A percentile compares a stretch with the other conserved stretches of the same genome.
Conservation (phyloP, 2,888 invertebrate species). For the Pinctada fucata region DNA sequence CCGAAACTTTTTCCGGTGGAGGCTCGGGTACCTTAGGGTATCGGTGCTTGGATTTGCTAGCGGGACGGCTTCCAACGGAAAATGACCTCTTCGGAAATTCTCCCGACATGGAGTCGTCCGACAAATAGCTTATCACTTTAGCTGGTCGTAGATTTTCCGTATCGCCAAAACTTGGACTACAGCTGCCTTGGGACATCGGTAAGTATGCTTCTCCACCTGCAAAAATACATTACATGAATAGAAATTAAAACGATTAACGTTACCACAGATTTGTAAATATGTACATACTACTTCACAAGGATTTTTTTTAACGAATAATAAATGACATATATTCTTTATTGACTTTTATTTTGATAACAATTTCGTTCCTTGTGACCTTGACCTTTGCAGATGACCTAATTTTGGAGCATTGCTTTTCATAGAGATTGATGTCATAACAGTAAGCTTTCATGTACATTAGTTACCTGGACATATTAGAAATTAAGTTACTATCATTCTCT, state of each 20-base stretch:
- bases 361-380: too few species aligned
- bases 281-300: too few species aligned
- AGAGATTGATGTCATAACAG: too few species aligned
- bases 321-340: too few species aligned
- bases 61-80: conserved; percentile 89
- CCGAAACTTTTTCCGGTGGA: conserved; percentile 52
- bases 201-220: conserved; percentile 79
- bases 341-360: too few species aligned
- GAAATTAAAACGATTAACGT: neutral
- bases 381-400: too few species aligned
- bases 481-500: too few species aligned
- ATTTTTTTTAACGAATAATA: too few species aligned
- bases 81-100: conserved; percentile 83
- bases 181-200: conserved; percentile 62
- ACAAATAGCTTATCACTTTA: conserved; percentile 84
- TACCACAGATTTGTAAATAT: neutral
- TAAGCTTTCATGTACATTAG: too few species aligned
- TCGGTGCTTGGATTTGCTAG: conserved; percentile 23
- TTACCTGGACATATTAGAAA: too few species aligned
- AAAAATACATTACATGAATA: too few species aligned
- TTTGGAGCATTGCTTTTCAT: too few species aligned
- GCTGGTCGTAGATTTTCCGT: conserved; percentile 83
- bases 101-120: conserved; percentile 79
- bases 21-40: conserved; percentile 45
- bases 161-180: conserved; percentile 50